phyloP scores from a whole-genome alignment of 2,113 vertebrate species.

The Pollachius pollachius region DNA sequence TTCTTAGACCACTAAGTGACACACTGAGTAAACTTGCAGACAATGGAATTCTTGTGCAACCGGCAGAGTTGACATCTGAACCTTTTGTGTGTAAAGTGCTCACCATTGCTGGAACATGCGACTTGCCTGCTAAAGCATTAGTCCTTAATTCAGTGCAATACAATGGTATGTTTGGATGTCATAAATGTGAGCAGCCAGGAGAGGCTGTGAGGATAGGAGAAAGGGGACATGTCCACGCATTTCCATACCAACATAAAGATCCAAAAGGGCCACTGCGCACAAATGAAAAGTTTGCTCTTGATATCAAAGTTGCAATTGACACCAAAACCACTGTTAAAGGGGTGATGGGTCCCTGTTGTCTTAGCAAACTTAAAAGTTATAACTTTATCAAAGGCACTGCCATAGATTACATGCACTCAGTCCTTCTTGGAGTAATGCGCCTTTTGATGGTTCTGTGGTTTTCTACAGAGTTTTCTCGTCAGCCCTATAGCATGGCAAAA shows the following conservation, averaged over 20 bases:
- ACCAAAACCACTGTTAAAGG: constrained; percentile 15
- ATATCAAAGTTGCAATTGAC: constrained; percentile 21
- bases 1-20: constrained; percentile 31
- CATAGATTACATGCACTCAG: constrained; percentile 29
- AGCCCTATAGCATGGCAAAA: constrained; percentile 11
- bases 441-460: constrained; percentile 28
- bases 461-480: constrained; percentile 18
- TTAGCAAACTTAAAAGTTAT: constrained; percentile 26
- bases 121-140: constrained; percentile 42
- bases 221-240: constrained; percentile 33
- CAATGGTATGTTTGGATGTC: constrained; percentile 29
- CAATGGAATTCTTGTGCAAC: constrained; percentile 25
- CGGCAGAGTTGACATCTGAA: constrained; percentile 13
- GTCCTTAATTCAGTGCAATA: constrained; percentile 38
- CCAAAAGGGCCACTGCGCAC: constrained; percentile 25
- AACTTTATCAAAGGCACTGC: constrained; percentile 12
- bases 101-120: constrained; percentile 36
- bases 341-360: constrained; percentile 19
- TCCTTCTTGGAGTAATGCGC: constrained; percentile 22
- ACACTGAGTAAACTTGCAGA: constrained; percentile 24
- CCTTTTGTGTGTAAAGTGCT: constrained; percentile 34
- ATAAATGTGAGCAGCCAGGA: constrained; percentile 38
- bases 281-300: constrained; percentile 13
- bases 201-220: constrained; percentile 27
- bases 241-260: constrained; percentile 26